Conservation (phyloP, 2,797 vertebrate genomes). For the Sebastes umbrosus region DNA sequence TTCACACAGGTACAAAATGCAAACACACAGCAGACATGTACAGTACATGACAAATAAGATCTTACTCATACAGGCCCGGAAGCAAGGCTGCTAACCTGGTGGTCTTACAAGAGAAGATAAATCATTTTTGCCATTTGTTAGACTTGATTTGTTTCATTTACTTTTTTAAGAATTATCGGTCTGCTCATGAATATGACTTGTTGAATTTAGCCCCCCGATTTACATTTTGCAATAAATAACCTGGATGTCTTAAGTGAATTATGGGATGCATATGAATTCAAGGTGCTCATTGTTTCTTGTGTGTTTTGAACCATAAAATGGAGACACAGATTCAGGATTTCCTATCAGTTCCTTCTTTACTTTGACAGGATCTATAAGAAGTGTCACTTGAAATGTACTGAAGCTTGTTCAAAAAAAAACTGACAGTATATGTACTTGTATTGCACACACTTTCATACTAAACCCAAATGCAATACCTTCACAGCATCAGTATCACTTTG, state of each 20-base stretch:
- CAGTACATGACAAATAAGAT: background rate
- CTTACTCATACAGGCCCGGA: background rate
- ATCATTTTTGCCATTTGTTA: too few species aligned
- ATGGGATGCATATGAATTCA: background rate
- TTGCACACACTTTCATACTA: background rate
- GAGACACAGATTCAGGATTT: background rate
- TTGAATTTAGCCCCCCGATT: background rate
- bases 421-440: background rate
- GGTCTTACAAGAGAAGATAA: background rate
- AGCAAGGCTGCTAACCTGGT: background rate
- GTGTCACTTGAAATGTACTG: background rate
- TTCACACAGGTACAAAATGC: background rate
- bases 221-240: background rate
- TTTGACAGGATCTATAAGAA: background rate
- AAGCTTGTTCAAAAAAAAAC: background rate
- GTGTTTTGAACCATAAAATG: background rate
- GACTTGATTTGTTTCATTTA: background rate
- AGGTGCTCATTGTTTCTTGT: background rate
- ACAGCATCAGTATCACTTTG: conserved; percentile 31
- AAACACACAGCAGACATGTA: background rate
- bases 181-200: background rate
- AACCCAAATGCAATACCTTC: conserved; percentile 5
- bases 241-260: background rate
- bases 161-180: background rate
- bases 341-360: background rate